A percentile compares a stretch with the other conserved stretches of the same genome.
These are phyloP conservation scores for Drosophila obscura DNA, from an alignment of 1,140 invertebrate species.

Conservation along the genomic window DNA sequence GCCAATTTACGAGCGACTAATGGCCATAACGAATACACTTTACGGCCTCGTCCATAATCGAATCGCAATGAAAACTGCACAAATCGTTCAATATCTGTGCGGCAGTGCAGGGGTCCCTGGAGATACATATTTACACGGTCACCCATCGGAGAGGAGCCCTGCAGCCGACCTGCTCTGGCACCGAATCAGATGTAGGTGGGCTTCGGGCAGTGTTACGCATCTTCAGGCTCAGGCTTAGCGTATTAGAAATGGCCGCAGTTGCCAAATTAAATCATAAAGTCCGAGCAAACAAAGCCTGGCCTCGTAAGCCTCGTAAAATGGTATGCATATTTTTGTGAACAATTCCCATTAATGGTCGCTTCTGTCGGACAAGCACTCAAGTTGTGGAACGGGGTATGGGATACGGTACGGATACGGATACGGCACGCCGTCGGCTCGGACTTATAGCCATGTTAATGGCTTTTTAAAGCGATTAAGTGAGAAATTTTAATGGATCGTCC, in stretches of 20 bases:
- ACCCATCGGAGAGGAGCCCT: slow-evolving; percentile 11
- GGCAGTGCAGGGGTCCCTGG: slow-evolving; percentile 8
- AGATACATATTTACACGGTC: slow-evolving; percentile 49
- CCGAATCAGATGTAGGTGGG: slow-evolving; percentile 18
- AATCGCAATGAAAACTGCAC: slow-evolving; percentile 65
- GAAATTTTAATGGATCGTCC: slow-evolving; percentile 49
- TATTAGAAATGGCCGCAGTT: slow-evolving; percentile 33
- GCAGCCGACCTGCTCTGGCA: background rate
- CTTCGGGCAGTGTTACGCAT: slow-evolving; percentile 1
- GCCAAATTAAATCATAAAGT: slow-evolving; percentile 50
- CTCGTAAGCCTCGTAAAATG: slow-evolving; percentile 41
- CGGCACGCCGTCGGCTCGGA: slow-evolving; percentile 12
- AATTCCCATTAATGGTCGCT: slow-evolving; percentile 37
- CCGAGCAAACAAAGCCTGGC: slow-evolving; percentile 19
- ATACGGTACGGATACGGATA: too few relatives aligned
- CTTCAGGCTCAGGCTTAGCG: background rate
- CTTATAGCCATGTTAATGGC: slow-evolving; percentile 63
- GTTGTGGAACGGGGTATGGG: slow-evolving; percentile 6
- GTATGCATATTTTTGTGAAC: slow-evolving; percentile 28
- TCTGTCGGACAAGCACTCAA: background rate
- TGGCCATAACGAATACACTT: slow-evolving; percentile 82
- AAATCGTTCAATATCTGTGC: slow-evolving; percentile 60
- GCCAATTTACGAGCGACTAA: slow-evolving; percentile 79
- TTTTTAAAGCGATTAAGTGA: slow-evolving; percentile 73
- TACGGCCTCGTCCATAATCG: slow-evolving; percentile 77